Conservation (phyloP, 2,113 vertebrate genomes). For the Bothrops jararaca region DNA sequence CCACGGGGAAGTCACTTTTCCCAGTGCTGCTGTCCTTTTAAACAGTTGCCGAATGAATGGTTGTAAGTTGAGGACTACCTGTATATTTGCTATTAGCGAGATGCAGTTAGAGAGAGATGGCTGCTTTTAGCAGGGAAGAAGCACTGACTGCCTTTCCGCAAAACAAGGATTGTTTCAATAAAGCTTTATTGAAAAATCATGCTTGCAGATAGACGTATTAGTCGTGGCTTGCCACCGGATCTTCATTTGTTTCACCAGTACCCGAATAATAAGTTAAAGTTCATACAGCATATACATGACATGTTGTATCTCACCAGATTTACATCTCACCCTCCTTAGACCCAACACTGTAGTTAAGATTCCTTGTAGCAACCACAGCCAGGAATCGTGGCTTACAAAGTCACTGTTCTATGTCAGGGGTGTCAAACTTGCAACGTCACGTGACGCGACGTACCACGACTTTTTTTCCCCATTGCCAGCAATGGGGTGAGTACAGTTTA, state of each 20-base stretch:
- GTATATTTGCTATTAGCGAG: neutral
- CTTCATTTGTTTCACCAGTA: neutral
- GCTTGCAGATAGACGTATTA: neutral
- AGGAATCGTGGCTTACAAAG: neutral
- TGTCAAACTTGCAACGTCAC: too few relatives aligned
- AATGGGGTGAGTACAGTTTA: too few relatives aligned
- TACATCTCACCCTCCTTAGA: neutral
- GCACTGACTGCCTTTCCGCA: neutral
- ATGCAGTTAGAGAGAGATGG: neutral
- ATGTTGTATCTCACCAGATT: neutral
- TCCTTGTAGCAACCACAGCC: neutral
- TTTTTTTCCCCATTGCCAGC: too few relatives aligned
- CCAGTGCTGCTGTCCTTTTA: neutral
- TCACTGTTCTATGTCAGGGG: neutral
- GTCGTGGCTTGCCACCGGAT: neutral
- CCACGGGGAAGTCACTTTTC: neutral
- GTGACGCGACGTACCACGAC: too few relatives aligned
- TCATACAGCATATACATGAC: neutral
- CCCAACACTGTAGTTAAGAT: neutral
- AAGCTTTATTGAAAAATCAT: neutral
- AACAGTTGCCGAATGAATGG: neutral
- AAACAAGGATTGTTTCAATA: neutral
- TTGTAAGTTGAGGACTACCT: neutral
- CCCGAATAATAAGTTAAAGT: neutral
- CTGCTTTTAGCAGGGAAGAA: neutral